Evolutionary conservation across 2,797 vertebrate genomes (phyloP), one percentile per base, ranked within the genome.

Genomic region (Ibycter americanus): DNA sequence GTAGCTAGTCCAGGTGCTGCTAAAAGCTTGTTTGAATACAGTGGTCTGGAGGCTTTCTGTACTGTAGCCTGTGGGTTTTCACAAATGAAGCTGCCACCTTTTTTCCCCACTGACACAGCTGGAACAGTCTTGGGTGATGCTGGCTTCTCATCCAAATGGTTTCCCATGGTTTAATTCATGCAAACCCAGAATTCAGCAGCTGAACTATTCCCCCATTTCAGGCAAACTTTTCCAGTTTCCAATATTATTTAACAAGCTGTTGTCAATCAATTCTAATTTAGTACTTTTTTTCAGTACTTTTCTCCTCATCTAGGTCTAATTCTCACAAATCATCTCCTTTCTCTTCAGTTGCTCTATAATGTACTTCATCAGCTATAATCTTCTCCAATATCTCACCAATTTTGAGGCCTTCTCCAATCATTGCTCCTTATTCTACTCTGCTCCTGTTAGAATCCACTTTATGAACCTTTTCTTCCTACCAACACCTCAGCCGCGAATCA

Each of bases 211-310:
- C 17, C 5, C 11, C 18, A 27, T 81, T 92, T 92, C 59, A 42
- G 31, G 56, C 77, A 85, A 68, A 15, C 4, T 80, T 95, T 95
- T 19, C 32, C 42, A 89, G 17, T 95, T 95, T 19, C 34, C 42
- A 89, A 21, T 58, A 83, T 81, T 85, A 68, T 67, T 93, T 89
- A 83, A 81, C 22, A 70, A 25, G 38, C 12, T 80, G 46, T 68
- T 93, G 71, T 89, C 73, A 82, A 73, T 94, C 49, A 89, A 40
- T 88, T 90, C 38, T 83, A 55, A 73, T 86, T 79, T 86, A 58
- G 61, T 40, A 9, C 6, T 55, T 92, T 81, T 79, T 94, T 65
- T 31, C 27, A 76, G 44, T 40, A 40, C n/a, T 94, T 63, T 82
- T 36, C n/a, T 87, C 11, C 27, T 87, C 12, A 80, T 36, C 0